A percentile compares a stretch with the other conserved stretches of the same genome.
phyloP scores from a whole-genome alignment of 2,797 vertebrate species.

The Takifugu ocellatus region DNA sequence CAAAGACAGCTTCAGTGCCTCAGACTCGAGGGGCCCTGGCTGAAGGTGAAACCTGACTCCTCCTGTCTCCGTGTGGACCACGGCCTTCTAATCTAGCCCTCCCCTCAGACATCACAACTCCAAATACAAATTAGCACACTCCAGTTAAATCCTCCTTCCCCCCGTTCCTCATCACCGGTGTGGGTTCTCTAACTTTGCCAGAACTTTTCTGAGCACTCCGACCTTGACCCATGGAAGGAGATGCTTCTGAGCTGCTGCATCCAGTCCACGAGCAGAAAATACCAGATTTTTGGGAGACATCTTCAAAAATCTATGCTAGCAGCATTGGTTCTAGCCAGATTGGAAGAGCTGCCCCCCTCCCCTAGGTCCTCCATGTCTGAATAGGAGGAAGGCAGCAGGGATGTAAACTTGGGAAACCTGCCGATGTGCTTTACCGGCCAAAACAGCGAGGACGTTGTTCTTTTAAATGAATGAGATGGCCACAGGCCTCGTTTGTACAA shows the following conservation, averaged over 20 bases:
- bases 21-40: conserved; percentile 72
- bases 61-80: conserved; percentile 65
- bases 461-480: too few species aligned
- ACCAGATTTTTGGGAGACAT: too few species aligned
- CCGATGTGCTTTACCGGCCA: too few species aligned
- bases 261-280: not conserved
- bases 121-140: conserved; percentile 64
- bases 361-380: not conserved
- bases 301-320: too few species aligned
- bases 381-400: too few species aligned
- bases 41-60: conserved; percentile 84
- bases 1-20: conserved; percentile 87
- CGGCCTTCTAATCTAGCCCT: conserved; percentile 63
- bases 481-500: too few species aligned
- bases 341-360: too few species aligned
- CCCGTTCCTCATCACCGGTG: conserved; percentile 30
- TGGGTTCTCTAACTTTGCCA: conserved; percentile 45
- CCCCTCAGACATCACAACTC: conserved; percentile 55
- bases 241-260: conserved; percentile 16
- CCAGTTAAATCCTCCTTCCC: conserved; percentile 42
- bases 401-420: too few species aligned
- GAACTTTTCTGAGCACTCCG: conserved; percentile 13
- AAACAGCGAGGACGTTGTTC: too few species aligned
- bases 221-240: conserved; percentile 32
- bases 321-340: too few species aligned